phyloP scores from a whole-genome alignment of 2,888 invertebrate species.

The Cantharis rufa region DNA sequence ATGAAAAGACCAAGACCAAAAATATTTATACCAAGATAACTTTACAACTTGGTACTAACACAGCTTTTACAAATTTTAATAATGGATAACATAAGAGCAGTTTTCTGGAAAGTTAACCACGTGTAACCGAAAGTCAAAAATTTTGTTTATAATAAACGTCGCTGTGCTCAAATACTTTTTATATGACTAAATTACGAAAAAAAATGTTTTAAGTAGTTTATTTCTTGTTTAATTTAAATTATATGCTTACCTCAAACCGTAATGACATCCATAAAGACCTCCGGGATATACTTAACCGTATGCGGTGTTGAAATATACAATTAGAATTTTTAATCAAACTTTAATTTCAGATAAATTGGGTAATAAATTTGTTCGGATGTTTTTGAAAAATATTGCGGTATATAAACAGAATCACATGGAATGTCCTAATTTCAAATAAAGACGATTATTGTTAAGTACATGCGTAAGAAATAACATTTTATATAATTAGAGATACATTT shows the following conservation, averaged over 20 bases:
- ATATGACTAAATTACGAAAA: neutral
- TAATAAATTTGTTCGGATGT: neutral
- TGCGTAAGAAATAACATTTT: neutral
- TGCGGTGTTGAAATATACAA: slow-evolving; percentile 1
- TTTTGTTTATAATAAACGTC: neutral
- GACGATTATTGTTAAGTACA: neutral
- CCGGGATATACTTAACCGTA: neutral
- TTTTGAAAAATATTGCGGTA: neutral
- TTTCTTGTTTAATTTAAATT: neutral
- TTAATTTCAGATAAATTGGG: neutral
- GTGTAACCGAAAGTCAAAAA: neutral
- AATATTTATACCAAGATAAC: neutral
- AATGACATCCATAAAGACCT: neutral
- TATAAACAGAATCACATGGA: neutral
- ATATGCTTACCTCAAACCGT: neutral
- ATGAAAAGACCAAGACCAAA: no score
- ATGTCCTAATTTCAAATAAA: neutral
- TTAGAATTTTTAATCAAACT: slow-evolving; percentile 1
- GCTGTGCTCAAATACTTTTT: neutral
- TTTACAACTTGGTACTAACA: neutral
- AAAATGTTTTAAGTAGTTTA: neutral
- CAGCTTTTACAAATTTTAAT: neutral
- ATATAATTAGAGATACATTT: neutral
- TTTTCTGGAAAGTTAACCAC: neutral
- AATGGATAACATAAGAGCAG: neutral